Percentiles rank a stretch among this genome's conserved stretches.
Conservation (phyloP, 2,113 vertebrate genomes). For the Tonatia bakeri region DNA sequence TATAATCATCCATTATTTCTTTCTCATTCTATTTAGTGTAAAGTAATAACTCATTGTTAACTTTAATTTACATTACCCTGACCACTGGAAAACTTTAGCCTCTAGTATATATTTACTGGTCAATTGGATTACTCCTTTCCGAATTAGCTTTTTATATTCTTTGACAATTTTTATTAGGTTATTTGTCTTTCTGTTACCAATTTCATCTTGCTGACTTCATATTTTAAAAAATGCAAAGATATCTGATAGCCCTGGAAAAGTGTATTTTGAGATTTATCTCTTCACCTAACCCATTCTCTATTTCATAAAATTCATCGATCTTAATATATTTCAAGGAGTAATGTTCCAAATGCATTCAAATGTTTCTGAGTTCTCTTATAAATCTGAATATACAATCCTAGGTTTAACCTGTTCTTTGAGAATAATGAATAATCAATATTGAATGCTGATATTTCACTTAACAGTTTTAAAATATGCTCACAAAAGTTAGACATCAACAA, state of each 20-base stretch:
- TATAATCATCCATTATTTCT: not conserved
- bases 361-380: not conserved
- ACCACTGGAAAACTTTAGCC: not conserved
- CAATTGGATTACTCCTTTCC: not conserved
- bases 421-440: conserved; percentile 11
- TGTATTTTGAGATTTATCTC: not conserved
- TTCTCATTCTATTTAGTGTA: not conserved
- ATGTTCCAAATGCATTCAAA: not conserved
- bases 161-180: not conserved
- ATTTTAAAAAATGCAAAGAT: conserved; percentile 9
- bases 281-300: not conserved
- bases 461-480: conserved; percentile 28
- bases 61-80: not conserved
- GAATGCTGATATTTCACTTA: not conserved
- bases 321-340: not conserved
- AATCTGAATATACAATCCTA: not conserved
- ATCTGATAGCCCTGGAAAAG: not conserved
- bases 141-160: not conserved
- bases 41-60: not conserved
- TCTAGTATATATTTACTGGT: not conserved
- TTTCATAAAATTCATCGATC: not conserved
- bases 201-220: conserved; percentile 31
- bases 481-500: conserved; percentile 12
- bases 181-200: not conserved
- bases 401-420: not conserved